Evolutionary conservation across 2,888 invertebrate genomes (phyloP).

Genomic region (Graphium colonna): DNA sequence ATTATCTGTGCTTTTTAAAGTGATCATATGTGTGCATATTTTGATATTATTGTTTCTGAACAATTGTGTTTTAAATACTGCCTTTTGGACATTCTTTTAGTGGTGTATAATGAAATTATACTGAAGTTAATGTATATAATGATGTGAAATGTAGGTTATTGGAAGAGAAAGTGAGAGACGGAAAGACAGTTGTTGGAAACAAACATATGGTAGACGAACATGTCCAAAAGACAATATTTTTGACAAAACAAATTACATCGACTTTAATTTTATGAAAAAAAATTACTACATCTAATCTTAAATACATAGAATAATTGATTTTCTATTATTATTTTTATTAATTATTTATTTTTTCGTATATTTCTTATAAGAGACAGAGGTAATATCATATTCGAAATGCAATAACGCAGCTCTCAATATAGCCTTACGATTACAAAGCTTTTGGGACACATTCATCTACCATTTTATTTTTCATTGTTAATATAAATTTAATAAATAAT

Average conservation of each 20-base stretch:
- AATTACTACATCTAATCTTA: too few species aligned
- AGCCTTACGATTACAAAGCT: conserved; percentile 11
- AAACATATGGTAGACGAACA: conserved; percentile 72
- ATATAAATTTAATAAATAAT: conserved; percentile 14
- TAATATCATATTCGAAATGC: conserved; percentile 27
- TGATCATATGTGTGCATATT: too few species aligned
- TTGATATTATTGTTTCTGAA: too few species aligned
- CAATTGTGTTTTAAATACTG: too few species aligned
- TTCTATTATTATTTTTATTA: too few species aligned
- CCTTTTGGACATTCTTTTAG: conserved; percentile 70
- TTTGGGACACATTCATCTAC: conserved; percentile 47
- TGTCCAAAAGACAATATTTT: conserved; percentile 74
- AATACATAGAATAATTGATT: too few species aligned
- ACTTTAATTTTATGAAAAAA: not conserved
- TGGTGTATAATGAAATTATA: too few species aligned
- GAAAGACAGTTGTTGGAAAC: not conserved
- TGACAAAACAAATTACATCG: conserved; percentile 19
- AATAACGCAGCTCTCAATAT: conserved; percentile 12
- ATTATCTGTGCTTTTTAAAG: too few species aligned
- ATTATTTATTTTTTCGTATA: too few species aligned
- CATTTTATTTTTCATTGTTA: conserved; percentile 40
- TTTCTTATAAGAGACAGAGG: not conserved
- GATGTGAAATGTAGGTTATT: conserved; percentile 18
- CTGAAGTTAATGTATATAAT: too few species aligned
- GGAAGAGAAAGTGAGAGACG: conserved; percentile 4